Evolutionary conservation across 2,113 vertebrate species (phyloP).

Genomic region (Hirundichthys speculiger): DNA sequence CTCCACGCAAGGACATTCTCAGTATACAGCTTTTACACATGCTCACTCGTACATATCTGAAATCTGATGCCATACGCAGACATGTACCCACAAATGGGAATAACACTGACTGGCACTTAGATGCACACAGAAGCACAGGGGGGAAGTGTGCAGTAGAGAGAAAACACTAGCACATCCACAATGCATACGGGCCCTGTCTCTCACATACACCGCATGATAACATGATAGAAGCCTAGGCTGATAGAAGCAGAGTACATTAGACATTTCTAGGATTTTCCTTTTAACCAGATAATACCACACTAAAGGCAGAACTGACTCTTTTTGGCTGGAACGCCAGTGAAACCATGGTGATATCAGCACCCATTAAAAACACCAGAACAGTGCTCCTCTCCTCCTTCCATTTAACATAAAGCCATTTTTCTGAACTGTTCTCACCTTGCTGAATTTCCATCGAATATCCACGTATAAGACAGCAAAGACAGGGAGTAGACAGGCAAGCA

Average conservation of each 20-base stretch:
- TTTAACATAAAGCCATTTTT: constrained; percentile 17
- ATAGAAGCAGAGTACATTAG: constrained; percentile 6
- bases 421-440: constrained; percentile 46
- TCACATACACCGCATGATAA: neutral
- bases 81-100: constrained; percentile 4
- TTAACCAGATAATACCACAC: neutral
- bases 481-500: neutral
- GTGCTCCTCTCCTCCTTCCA: constrained; percentile 21
- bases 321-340: neutral
- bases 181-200: constrained; percentile 2
- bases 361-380: constrained; percentile 26
- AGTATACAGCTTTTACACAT: constrained; percentile 10
- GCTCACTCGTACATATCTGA: neutral
- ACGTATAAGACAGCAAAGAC: constrained; percentile 13
- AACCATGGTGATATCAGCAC: constrained; percentile 22
- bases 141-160: neutral
- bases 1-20: constrained; percentile 6
- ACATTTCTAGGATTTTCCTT: constrained; percentile 15
- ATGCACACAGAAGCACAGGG: neutral
- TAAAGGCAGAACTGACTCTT: constrained; percentile 23
- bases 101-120: no score
- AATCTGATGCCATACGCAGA: constrained; percentile 7
- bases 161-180: neutral
- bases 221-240: neutral
- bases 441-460: constrained; percentile 32